phyloP scores from a whole-genome alignment of 1,140 invertebrate genomes.

The Cryptotermes secundus region DNA sequence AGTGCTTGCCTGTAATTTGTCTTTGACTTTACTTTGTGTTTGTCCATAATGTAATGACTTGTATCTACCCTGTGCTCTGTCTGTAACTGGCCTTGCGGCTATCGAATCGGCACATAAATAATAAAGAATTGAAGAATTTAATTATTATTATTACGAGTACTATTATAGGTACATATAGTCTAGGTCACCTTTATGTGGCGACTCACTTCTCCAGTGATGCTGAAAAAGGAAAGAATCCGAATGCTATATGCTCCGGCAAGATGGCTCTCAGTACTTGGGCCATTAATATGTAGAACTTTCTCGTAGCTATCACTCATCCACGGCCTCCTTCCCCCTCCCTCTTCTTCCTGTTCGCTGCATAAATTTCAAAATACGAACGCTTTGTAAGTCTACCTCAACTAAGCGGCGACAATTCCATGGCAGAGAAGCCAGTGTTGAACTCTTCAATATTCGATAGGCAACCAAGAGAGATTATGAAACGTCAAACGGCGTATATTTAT shows the following conservation, averaged over 20 bases:
- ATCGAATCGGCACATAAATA: no score
- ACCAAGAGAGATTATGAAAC: background rate
- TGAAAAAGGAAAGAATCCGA: background rate
- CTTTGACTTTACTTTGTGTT: no score
- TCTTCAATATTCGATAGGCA: background rate
- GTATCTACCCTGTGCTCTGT: no score
- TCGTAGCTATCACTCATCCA: background rate
- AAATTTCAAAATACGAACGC: background rate
- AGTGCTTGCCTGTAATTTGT: no score
- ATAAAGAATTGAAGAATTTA: no score
- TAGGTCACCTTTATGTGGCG: background rate
- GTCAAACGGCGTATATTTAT: background rate
- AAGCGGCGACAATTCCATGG: background rate
- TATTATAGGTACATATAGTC: background rate
- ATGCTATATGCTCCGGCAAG: background rate
- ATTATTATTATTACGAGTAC: no score
- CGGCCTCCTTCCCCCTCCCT: background rate
- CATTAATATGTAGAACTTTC: background rate
- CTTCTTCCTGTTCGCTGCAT: background rate
- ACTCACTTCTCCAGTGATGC: background rate
- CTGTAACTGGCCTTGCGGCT: no score
- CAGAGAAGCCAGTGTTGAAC: background rate
- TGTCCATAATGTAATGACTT: no score
- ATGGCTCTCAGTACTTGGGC: background rate
- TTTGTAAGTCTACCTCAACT: background rate